A percentile compares a stretch with the other conserved stretches of the same genome.
Conservation (phyloP, 1,140 invertebrate species). For the Macrobrachium nipponense region DNA sequence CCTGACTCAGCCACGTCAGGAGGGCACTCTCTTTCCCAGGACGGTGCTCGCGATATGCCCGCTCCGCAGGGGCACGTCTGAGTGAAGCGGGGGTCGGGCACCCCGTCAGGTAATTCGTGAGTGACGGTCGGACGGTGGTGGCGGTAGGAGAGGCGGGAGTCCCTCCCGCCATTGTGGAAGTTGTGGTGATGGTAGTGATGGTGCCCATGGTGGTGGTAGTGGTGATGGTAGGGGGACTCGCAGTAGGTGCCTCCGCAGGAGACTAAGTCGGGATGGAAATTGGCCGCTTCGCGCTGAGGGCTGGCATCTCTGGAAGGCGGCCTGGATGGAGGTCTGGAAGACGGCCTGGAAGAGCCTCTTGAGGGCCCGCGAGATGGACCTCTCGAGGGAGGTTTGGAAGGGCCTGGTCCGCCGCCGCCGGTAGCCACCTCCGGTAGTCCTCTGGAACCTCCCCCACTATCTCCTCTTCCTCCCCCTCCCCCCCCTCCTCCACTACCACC, state of each 20-base stretch:
- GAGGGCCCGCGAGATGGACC: conserved; percentile 38
- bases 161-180: conserved; percentile 37
- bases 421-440: conserved; percentile 7
- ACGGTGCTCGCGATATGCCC: conserved; percentile 53
- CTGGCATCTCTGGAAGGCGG: conserved; percentile 39
- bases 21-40: conserved; percentile 45
- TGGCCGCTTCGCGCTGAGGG: conserved; percentile 55
- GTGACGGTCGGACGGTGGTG: conserved; percentile 36
- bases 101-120: conserved; percentile 54
- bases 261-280: conserved; percentile 62
- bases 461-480: not conserved
- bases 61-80: conserved; percentile 62
- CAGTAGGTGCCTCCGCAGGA: conserved; percentile 44
- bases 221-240: conserved; percentile 55
- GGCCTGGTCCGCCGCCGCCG: conserved; percentile 16
- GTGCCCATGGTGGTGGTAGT: conserved; percentile 59
- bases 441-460: conserved; percentile 18
- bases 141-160: conserved; percentile 40
- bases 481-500: conserved; percentile 37
- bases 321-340: conserved; percentile 30
- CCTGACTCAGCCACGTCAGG: conserved; percentile 54
- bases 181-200: conserved; percentile 59
- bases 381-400: conserved; percentile 45
- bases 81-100: conserved; percentile 63
- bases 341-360: conserved; percentile 31